Base-by-base conservation (phyloP, 2,113 vertebrate species). In the Thunnus thynnus region DNA sequence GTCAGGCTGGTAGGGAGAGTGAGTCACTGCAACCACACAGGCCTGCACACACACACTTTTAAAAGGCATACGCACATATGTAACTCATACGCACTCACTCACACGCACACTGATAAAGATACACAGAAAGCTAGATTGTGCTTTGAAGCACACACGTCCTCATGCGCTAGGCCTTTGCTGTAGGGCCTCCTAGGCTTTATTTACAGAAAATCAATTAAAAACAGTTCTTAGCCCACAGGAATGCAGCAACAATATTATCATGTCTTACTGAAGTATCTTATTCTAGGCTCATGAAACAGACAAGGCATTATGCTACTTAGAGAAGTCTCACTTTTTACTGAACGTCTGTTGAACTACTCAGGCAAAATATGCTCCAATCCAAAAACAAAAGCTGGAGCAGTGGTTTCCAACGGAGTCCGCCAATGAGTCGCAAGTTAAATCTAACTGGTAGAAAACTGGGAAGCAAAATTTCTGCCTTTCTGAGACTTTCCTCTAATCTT, bases 121-220 rank as follows among this genome's bases (percentile, higher is more conserved):
- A 58, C 61, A 71, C 62, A 80, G 4, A 58, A 61, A 20, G 17
- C 14, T 22, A 51, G 68, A 71, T 41, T 73, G 36, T n/a, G 51
- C 72, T 89, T 78, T 84, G 77, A 87, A 66, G 80, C 54, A 22
- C 2, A 5, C 47, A 58, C 63, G 25, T 48, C 46, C 22, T n/a
- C 41, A 6, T 4, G 18, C 17, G 20, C 44, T 46, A n/a, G 65
- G 55, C 70, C 61, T 72, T 50, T n/a, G 82, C 81, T 86, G 46
- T 16, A 20, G 67, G 62, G 60, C 30, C 54, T 22, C 76, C 66
- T 25, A 36, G 66, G 76, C 73, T 84, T 80, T 89, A 90, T 90
- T 89, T 89, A 80, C 55, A 36, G 72, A 85, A 89, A 89, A 88
- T 83, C 74, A 79, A 88, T 79, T 86, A 84, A 86, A 88, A 86